Evolutionary conservation across 1,140 invertebrate species (phyloP).

Genomic region (Ceratitis capitata): DNA sequence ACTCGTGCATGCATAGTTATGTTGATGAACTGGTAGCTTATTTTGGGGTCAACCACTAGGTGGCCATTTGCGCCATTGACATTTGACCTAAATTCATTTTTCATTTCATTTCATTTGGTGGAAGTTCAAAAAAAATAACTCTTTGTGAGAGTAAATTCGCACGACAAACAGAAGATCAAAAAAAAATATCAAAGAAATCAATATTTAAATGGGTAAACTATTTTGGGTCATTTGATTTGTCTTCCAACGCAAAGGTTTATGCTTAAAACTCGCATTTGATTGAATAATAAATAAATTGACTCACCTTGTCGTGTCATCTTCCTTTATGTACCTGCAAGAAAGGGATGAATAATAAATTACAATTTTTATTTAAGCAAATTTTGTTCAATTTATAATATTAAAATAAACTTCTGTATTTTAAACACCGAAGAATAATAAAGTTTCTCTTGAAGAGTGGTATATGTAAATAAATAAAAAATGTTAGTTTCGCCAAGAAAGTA

Average conservation of each 20-base stretch:
- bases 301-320: not conserved
- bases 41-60: not conserved
- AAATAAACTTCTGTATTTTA: too few species aligned
- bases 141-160: not conserved
- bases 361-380: too few species aligned
- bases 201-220: not conserved
- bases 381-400: not conserved
- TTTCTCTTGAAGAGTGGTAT: too few species aligned
- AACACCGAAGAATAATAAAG: too few species aligned
- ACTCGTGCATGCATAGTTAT: not conserved
- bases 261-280: not conserved
- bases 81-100: slow-evolving; percentile 28
- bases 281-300: slow-evolving; percentile 14
- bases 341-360: not conserved
- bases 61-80: slow-evolving; percentile 4
- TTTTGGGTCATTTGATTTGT: not conserved
- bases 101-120: slow-evolving; percentile 6
- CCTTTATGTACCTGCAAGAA: not conserved
- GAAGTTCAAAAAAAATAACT: not conserved
- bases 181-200: not conserved
- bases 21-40: too few species aligned
- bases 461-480: not conserved
- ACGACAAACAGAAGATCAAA: not conserved
- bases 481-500: not conserved
- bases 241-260: not conserved